These are phyloP conservation scores for Leptodactylus fuscus DNA, from an alignment of 2,113 vertebrate genomes.

Conservation along the genomic window DNA sequence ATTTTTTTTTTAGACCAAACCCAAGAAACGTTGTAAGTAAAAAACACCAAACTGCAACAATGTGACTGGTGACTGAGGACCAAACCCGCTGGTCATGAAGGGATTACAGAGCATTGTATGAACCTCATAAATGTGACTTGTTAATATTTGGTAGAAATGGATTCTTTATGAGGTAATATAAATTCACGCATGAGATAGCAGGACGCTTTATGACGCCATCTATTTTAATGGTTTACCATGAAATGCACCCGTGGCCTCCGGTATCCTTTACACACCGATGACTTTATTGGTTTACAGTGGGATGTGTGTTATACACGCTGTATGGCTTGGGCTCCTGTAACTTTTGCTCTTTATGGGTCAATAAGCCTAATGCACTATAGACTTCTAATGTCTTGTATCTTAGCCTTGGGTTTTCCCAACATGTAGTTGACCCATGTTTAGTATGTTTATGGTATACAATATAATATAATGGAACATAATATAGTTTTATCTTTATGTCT, in stretches of 20 bases:
- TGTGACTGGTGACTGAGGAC: too few species aligned
- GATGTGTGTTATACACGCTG: slow-evolving; percentile 1
- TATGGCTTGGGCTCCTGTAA: background rate
- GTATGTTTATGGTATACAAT: slow-evolving; percentile 42
- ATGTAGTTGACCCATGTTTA: background rate
- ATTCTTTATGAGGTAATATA: slow-evolving; percentile 39
- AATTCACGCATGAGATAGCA: background rate
- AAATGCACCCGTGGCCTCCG: background rate
- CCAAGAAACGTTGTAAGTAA: too few species aligned
- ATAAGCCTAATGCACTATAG: slow-evolving; percentile 1
- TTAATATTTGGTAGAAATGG: slow-evolving; percentile 48
- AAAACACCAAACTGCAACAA: too few species aligned
- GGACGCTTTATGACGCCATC: slow-evolving; percentile 22
- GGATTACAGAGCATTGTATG: background rate
- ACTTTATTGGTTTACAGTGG: slow-evolving; percentile 34
- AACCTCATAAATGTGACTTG: background rate
- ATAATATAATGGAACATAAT: slow-evolving; percentile 10
- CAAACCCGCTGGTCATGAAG: too few species aligned
- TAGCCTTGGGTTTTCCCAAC: background rate
- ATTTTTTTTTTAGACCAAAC: too few species aligned
- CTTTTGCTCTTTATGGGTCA: slow-evolving; percentile 9
- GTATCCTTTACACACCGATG: slow-evolving; percentile 34
- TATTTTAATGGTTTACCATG: slow-evolving; percentile 39
- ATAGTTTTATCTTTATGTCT: slow-evolving; percentile 1
- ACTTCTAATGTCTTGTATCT: background rate